Evolutionary conservation across 92 coral and sea anemone species (phyloP).

Genomic region (Actinernus sp.): DNA sequence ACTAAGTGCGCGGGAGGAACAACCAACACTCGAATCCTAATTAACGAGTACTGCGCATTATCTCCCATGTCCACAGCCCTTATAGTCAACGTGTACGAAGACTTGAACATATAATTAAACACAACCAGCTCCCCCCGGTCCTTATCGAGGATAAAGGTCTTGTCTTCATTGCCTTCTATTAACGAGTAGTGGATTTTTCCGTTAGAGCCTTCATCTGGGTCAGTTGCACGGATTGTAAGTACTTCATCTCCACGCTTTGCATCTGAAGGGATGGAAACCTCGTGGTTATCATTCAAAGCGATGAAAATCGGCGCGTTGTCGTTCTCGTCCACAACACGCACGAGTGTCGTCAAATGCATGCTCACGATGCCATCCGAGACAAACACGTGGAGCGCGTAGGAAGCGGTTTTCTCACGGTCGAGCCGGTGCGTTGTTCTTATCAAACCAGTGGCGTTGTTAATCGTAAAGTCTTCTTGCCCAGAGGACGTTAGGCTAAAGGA

Average conservation of each 20-base stretch:
- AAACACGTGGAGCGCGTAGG: conserved; percentile 47
- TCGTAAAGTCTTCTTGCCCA: conserved; percentile 41
- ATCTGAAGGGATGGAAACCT: conserved; percentile 59
- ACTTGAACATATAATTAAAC: conserved; percentile 30
- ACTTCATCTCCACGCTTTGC: conserved; percentile 73
- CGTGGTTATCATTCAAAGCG: conserved; percentile 54
- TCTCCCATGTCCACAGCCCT: conserved; percentile 74
- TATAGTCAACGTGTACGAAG: conserved; percentile 60
- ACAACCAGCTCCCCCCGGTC: conserved; percentile 75
- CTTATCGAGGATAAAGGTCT: conserved; percentile 61
- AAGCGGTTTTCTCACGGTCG: conserved; percentile 76
- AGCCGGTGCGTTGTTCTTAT: conserved; percentile 62
- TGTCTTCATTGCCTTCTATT: conserved; percentile 58
- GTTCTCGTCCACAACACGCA: conserved; percentile 66
- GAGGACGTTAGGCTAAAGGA: conserved; percentile 29
- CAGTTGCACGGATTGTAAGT: conserved; percentile 61
- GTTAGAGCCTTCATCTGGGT: conserved; percentile 74
- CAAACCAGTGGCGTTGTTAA: conserved; percentile 68
- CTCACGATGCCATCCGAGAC: conserved; percentile 66
- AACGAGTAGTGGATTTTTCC: conserved; percentile 67
- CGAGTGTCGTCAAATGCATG: conserved; percentile 31
- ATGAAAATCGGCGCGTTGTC: conserved; percentile 84
- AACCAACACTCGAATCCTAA: conserved; percentile 36
- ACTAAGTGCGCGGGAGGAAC: conserved; percentile 5
- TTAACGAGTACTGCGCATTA: conserved; percentile 38